A percentile compares a stretch with the other conserved stretches of the same genome.
Conservation (phyloP, 2,113 vertebrate genomes). For the Panthera tigris region DNA sequence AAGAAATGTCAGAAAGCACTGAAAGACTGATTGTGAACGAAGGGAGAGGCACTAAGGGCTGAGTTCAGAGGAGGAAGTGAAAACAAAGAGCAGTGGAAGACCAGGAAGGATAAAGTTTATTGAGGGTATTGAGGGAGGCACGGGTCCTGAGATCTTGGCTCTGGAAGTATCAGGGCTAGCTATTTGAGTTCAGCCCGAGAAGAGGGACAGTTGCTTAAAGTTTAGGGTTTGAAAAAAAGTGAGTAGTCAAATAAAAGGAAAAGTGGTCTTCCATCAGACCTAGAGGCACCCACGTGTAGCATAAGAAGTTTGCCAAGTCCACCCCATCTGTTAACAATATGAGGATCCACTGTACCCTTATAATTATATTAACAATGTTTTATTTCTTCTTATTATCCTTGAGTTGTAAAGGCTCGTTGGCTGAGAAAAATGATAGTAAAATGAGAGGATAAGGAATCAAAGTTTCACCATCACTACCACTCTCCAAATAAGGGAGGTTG, state of each 20-base stretch:
- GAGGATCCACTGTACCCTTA: neutral
- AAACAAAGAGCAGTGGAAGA: neutral
- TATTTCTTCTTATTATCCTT: slow-evolving; percentile 5
- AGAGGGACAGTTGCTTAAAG: neutral
- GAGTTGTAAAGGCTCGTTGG: neutral
- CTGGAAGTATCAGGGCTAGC: neutral
- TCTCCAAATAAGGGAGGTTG: neutral
- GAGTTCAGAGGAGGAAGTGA: neutral
- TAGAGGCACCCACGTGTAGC: neutral
- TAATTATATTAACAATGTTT: neutral
- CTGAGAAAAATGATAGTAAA: slow-evolving; percentile 28
- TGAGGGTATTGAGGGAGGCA: neutral
- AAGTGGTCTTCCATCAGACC: neutral
- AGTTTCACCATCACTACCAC: neutral
- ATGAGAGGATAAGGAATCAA: neutral
- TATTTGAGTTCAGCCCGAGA: neutral
- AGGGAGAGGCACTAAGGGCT: neutral
- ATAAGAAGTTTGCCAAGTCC: neutral
- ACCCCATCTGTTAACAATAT: neutral
- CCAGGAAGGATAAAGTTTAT: neutral
- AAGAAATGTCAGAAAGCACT: neutral
- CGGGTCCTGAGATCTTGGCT: neutral
- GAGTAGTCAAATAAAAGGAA: neutral
- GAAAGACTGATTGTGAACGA: neutral
- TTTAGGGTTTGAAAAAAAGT: neutral